Base-by-base conservation (phyloP, 2,113 vertebrate genomes). In the Parotia lawesii region DNA sequence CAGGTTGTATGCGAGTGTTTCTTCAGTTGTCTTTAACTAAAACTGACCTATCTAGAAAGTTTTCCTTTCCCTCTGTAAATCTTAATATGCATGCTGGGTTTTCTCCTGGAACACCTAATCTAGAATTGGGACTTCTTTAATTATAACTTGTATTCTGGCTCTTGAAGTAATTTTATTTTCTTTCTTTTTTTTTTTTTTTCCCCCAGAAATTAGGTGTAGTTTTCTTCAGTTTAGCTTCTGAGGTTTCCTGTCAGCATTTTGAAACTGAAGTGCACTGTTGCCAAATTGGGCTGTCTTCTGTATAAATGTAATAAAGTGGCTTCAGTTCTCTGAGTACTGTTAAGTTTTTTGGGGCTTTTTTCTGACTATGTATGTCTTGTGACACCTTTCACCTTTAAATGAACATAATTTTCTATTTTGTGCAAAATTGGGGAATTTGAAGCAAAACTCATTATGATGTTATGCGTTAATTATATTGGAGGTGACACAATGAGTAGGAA, bases 221-320 rank as follows among this genome's bases (percentile, higher is more conserved):
- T 78, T 85, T 65, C 33, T 60, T 91, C 33, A 50, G 50, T 65
- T 94, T 72, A 47, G 9, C 31, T 48, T 53, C 89, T 91, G 62
- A 75, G 51, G 67, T 92, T 96, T 96, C 73, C 61, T 81, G 10
- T 66, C 78, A 86, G 28, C 37, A 67, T 95, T 96, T 92, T 84
- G 82, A 85, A 96, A 92, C 69, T 71, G 51, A 76, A 84, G 48
- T 50, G 9, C 37, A 66, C n/a, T 35, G 12, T 85, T 87, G 66
- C 88, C 81, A 94, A 37, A 65, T 28, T 40, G 19, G 23, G 1
- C 21, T 89, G 38, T 70, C 31, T 85, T 93, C 67, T 85, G 27
- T 91, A 42, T 80, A 92, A 90, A n/a, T 40, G 22, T 79, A 94
- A 45, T 33, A 65, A 86, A 95, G 27, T 88, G 29, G 16, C 53